Conservation (phyloP, 1,140 invertebrate species). For the Hycleus phaleratus region DNA sequence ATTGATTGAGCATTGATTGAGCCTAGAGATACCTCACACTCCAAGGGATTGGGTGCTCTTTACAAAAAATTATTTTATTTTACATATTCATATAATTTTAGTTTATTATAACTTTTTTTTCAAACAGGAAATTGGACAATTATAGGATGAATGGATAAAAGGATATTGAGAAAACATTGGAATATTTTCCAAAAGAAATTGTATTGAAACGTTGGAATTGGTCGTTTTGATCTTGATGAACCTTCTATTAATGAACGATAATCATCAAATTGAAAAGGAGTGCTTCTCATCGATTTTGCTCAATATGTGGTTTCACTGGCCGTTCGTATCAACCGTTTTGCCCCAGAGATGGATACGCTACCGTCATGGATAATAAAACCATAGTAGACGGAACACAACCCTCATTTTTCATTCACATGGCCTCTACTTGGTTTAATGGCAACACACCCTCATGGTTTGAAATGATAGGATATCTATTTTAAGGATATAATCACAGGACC, state of each 20-base stretch:
- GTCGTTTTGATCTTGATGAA: too few relatives aligned
- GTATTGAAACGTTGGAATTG: too few relatives aligned
- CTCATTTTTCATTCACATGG: slow-evolving; percentile 10
- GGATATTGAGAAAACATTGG: too few relatives aligned
- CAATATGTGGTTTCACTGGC: slow-evolving; percentile 16
- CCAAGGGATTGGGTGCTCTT: slow-evolving; percentile 34
- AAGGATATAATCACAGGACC: slow-evolving; percentile 10
- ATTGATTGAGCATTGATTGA: slow-evolving; percentile 29
- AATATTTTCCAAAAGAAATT: too few relatives aligned
- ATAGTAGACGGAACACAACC: slow-evolving; percentile 9
- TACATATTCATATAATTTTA: slow-evolving; percentile 22
- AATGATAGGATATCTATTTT: slow-evolving; percentile 13
- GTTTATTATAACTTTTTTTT: neutral
- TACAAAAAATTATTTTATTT: slow-evolving; percentile 33
- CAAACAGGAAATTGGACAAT: neutral
- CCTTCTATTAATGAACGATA: too few relatives aligned
- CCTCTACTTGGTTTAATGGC: slow-evolving; percentile 12
- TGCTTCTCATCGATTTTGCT: slow-evolving; percentile 11
- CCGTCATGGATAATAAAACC: slow-evolving; percentile 13
- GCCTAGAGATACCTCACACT: slow-evolving; percentile 31
- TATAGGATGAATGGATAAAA: neutral
- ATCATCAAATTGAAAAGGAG: neutral
- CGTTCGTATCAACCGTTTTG: slow-evolving; percentile 11
- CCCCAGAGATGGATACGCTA: slow-evolving; percentile 12
- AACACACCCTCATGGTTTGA: slow-evolving; percentile 15